These are phyloP conservation scores for Diabrotica virgifera DNA, from an alignment of 1,140 invertebrate genomes.

Conservation along the genomic window DNA sequence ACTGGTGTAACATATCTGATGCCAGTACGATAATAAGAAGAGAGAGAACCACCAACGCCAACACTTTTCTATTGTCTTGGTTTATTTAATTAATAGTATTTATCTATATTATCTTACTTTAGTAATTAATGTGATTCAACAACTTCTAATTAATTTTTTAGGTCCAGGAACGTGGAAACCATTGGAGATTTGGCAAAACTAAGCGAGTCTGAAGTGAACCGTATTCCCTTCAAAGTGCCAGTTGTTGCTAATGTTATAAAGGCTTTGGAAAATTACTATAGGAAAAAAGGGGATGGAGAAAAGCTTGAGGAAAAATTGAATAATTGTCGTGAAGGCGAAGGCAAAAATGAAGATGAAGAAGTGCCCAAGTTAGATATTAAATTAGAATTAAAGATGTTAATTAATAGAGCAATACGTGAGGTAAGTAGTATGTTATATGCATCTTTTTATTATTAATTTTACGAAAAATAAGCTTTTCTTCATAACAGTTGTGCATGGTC, in stretches of 20 bases:
- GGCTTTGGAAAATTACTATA: slow-evolving; percentile 26
- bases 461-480: no score
- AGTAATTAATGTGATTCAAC: no score
- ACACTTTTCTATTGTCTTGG: no score
- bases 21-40: no score
- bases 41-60: no score
- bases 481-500: no score
- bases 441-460: no score
- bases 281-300: slow-evolving; percentile 16
- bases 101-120: no score
- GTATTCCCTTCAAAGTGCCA: slow-evolving; percentile 49
- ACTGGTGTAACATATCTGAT: no score
- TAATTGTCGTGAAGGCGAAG: neutral
- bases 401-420: slow-evolving; percentile 25
- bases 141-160: neutral
- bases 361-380: slow-evolving; percentile 16
- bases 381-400: slow-evolving; percentile 14
- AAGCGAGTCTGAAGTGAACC: slow-evolving; percentile 52
- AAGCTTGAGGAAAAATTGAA: neutral
- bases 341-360: neutral
- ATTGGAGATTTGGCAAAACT: slow-evolving; percentile 52
- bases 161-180: neutral
- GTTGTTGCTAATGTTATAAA: slow-evolving; percentile 27
- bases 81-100: no score
- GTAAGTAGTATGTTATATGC: slow-evolving; percentile 13